phyloP scores from a whole-genome alignment of 1,140 invertebrate genomes.

The Drosophila nigromelanica region DNA sequence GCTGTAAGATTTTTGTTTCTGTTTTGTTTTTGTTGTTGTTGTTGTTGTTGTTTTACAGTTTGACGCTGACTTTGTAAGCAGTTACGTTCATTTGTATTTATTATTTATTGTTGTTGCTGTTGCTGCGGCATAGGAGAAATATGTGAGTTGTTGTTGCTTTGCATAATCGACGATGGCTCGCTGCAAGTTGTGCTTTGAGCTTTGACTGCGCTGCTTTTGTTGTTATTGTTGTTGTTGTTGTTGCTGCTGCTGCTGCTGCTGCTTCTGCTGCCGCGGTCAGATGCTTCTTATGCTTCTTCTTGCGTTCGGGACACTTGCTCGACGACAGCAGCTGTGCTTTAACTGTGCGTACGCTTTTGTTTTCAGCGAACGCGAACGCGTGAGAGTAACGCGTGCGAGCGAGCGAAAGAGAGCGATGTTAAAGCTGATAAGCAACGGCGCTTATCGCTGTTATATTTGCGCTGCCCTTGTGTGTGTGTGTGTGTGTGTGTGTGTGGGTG shows the following conservation, averaged over 20 bases:
- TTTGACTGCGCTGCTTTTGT: slow-evolving; percentile 10
- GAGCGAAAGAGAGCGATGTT: slow-evolving; percentile 10
- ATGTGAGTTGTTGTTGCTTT: slow-evolving; percentile 21
- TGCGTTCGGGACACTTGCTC: slow-evolving; percentile 20
- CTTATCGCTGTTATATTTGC: slow-evolving; percentile 24
- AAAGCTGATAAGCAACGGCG: slow-evolving; percentile 36
- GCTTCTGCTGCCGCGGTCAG: background rate
- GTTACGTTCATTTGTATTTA: slow-evolving; percentile 21
- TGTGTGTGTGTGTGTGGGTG: background rate
- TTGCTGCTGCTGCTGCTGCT: background rate
- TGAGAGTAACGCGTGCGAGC: slow-evolving; percentile 19
- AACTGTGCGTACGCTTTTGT: slow-evolving; percentile 36
- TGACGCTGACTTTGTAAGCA: slow-evolving; percentile 15
- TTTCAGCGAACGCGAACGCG: background rate
- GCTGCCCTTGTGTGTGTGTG: slow-evolving; percentile 19
- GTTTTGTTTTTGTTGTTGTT: slow-evolving; percentile 5
- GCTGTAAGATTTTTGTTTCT: slow-evolving; percentile 2
- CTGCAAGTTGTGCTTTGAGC: slow-evolving; percentile 14
- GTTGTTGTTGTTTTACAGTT: slow-evolving; percentile 26
- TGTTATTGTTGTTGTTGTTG: background rate
- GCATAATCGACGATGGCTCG: slow-evolving; percentile 12
- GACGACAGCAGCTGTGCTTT: slow-evolving; percentile 38
- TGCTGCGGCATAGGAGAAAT: slow-evolving; percentile 15
- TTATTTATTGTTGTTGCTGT: slow-evolving; percentile 15
- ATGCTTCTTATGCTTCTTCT: slow-evolving; percentile 10